Evolutionary conservation across 2,888 invertebrate species (phyloP), one percentile per base, ranked within the genome.

Genomic region (Stegophylla sp.): DNA sequence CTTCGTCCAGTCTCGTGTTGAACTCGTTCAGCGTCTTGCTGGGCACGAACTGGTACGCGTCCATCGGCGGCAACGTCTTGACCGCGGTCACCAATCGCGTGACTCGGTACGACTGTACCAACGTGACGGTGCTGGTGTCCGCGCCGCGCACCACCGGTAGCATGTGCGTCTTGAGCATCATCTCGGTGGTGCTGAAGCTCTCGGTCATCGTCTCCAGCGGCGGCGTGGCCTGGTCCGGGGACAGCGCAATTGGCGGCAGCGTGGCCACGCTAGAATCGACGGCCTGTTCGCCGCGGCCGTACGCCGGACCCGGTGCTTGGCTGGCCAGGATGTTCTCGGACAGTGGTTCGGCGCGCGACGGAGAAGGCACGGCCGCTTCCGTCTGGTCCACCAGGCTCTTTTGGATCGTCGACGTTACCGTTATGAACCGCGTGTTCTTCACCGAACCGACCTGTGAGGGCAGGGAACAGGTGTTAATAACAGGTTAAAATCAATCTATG

Each of bases 101-200:
- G 28, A 96, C 89, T 85, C 93, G 91, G 87, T 95, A 96, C 0
- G 96, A 95, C 88, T 96, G 96, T 3, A 95, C 92, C 71, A 96
- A 89, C 0, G 96, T 96, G 84, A 94, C 88, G 82, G 90, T 92
- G 73, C 90, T 91, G 0, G 94, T 94, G 84, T 94, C 91, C 82
- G 91, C 91, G 82, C 91, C 91, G 83, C 91, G 90, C 56, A 95
- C 89, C 1, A 96, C 91, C 0, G 96, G 96, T 74, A 96, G 87
- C 82, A 96, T 91, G 86, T 96, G 95, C 0, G 96, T 96, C 87
- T 95, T 95, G 23, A 95, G 88, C 88, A 95, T 91, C 13, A 93
- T 90, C 86, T 96, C 94, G 0, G 95, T 95, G 7, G 96, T 95
- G 84, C 95, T 95, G 87, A 95, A 96, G 3, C 95, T 95, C 87